Evolutionary conservation across 2,888 invertebrate species (phyloP).

Genomic region (Brenthis ino): DNA sequence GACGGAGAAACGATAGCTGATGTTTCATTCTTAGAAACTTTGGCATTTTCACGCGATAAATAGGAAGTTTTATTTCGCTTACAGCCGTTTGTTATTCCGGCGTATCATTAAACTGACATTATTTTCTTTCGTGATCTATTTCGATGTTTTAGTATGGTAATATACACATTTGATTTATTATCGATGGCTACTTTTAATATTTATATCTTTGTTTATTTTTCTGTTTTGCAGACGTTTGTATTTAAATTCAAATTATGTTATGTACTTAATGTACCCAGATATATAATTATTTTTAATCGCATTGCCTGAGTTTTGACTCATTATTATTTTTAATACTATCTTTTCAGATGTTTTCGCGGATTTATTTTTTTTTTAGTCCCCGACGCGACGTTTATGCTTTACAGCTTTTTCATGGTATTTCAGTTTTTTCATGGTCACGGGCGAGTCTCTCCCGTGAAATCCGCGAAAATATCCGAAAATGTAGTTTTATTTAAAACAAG

Average conservation of each 20-base stretch:
- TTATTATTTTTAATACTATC: too few relatives aligned
- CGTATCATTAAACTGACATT: conserved; percentile 37
- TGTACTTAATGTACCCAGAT: neutral
- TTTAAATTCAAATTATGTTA: neutral
- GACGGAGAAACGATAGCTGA: conserved; percentile 37
- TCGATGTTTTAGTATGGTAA: conserved; percentile 30
- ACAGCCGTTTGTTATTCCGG: conserved; percentile 36
- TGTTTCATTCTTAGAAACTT: conserved; percentile 39
- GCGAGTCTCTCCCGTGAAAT: too few relatives aligned
- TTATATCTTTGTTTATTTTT: conserved; percentile 12
- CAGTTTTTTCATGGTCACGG: too few relatives aligned
- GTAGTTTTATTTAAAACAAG: too few relatives aligned
- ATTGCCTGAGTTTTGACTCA: neutral
- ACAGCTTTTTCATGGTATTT: too few relatives aligned
- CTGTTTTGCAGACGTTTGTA: conserved; percentile 3
- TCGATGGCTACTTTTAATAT: conserved; percentile 15
- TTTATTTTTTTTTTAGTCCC: too few relatives aligned
- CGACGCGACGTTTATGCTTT: too few relatives aligned
- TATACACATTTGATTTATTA: conserved; percentile 24
- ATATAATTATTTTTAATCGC: neutral
- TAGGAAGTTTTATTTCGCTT: conserved; percentile 36
- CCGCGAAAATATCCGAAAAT: too few relatives aligned
- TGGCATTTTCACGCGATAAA: conserved; percentile 35
- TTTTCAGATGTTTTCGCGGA: too few relatives aligned
- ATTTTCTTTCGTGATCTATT: conserved; percentile 31